Evolutionary conservation across 1,140 invertebrate species (phyloP), one percentile per base, ranked within the genome.

Genomic region (Hyles vespertilio): DNA sequence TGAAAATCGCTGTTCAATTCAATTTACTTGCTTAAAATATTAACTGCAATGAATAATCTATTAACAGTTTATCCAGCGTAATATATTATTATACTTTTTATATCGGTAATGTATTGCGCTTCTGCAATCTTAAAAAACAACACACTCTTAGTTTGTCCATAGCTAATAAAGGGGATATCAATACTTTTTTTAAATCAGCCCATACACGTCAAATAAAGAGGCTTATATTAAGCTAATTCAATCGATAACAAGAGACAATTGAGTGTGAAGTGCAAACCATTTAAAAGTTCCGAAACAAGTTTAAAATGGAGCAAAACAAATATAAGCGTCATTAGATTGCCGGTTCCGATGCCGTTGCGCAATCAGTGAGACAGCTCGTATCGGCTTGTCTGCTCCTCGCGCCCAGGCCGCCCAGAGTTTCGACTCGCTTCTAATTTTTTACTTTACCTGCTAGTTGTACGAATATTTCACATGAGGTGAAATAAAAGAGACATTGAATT

Each of bases 1-100:
- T 81, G 75, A 78, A 81, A 81, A 83, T 83, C 79, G 79, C 71
- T 85, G 69, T 72, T 76, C 81, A 86, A 81, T 84, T 85, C 77
- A 80, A 84, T 85, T 82, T 79, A 79, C 74, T 81, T 81, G 71
- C 81, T 79, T 75, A 75, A 79, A 78, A 75, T 74, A 77, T 75
- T 64, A 68, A 75, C 64, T 58, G 67, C n/a, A 43, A 66, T 63
- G 56, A 65, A 68, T 65, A 64, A 71, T 65, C 60, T 67, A 58
- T 65, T 46, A 51, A 47, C 22, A 12, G n/a, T 32, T 56, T 12
- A 47, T 46, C 22, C 22, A 22, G 22, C 22, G 22, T 33, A 45
- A 11, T 47, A 47, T 56, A 32, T 5, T 47, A 32, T 56, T 56
- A 32, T 32, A 22, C 22, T 22, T 12, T 51, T 51, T 51, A 32